Evolutionary conservation across 2,888 invertebrate species (phyloP), one percentile per base, ranked within the genome.

Genomic region (Notocelia uddmanniana): DNA sequence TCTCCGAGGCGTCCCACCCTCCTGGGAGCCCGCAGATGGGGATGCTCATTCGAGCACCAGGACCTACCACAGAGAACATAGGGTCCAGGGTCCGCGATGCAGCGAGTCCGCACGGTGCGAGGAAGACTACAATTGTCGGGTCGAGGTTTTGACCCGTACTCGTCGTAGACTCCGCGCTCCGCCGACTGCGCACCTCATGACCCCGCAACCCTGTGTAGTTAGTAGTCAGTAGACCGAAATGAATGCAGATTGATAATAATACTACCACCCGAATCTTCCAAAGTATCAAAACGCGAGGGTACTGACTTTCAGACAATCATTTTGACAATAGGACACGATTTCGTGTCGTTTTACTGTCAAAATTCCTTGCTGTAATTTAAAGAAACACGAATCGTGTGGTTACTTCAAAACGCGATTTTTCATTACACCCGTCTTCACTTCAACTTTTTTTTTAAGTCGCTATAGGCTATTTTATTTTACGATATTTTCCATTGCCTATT

Each of bases 311-410:
- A 57, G n/a, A 55, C 55, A 59, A 50, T 54, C 59, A 62, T 45
- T 67, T 68, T 23, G 21, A 2, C 31, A 48, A 62, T 48, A 72
- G 48, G 68, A 64, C 63, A 67, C 34, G 21, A 54, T 23, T 60
- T 60, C 54, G 60, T 41, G 64, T 69, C 69, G 71, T 76, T 76
- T 73, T 73, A 69, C 77, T 77, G 78, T 79, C 79, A 79, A 78
- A 77, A 76, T 74, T 72, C 72, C 69, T 75, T 75, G 80, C 76
- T 76, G 77, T 75, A 76, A 76, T 78, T 79, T 80, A 79, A 80
- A 79, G 78, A 76, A 80, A 78, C 80, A 79, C 80, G 79, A 82
- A 79, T 71, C 69, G 73, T 76, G 75, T 57, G 74, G 77, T 68
- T 69, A 76, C 48, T 74, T 73, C 75, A 73, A 74, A 76, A 77